Evolutionary conservation across 2,797 vertebrate genomes (phyloP), one percentile per base, ranked within the genome.

Genomic region (Sciurus vulgaris): DNA sequence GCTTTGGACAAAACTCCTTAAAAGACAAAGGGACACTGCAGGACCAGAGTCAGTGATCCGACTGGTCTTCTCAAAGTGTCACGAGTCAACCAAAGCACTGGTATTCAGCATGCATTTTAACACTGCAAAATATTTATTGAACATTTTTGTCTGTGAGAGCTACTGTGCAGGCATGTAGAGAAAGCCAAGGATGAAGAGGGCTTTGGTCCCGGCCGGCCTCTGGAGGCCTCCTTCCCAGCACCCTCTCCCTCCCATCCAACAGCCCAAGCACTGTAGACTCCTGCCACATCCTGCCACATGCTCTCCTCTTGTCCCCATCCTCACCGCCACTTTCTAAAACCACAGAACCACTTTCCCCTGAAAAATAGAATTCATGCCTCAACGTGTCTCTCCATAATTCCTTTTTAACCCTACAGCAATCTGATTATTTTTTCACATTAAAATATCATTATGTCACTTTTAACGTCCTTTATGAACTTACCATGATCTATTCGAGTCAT

Each of bases 81-180:
- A 44, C 4, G 28, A 90, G 67, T 54, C 78, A 93, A 59, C 26
- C 44, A 86, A 86, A 83, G n/a, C 8, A 17, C 54, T 81, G 18
- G 74, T 82, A 47, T n/a, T 63, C 87, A 67, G 47, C 69, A 78
- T 76, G 30, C 78, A 38, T 86, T 94, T 85, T 76, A 92, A 83
- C 14, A 82, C 28, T 86, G 90, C 18, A 87, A 94, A 90, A 84
- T 91, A 94, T 86, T 96, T 69, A 59, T 67, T 85, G n/a, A 91
- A 38, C 38, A n/a, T 35, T 47, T 91, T 77, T 86, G 93, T 69
- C 22, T 93, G 38, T 85, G 33, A 47, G 24, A 26, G 33, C 49
- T 67, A 47, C 59, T 81, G 69, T 72, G 35, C 3, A 26, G 14
- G 6, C 18, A 79, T 59, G 7, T 1, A 89, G 22, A 89, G 81